These are phyloP conservation scores for Anguilla megastoma DNA, from an alignment of 2,797 vertebrate genomes.

Conservation along the genomic window DNA sequence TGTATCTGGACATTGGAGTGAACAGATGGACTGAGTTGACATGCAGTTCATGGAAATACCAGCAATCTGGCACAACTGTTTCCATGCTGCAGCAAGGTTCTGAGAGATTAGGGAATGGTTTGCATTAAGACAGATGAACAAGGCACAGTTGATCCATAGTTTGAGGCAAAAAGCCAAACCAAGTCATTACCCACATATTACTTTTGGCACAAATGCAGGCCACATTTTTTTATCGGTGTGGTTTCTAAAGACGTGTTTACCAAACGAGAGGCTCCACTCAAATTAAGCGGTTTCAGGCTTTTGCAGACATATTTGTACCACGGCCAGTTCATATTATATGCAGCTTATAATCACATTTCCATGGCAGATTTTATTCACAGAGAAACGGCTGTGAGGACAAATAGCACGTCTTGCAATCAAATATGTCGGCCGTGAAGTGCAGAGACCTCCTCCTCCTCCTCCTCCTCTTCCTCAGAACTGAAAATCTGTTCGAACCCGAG, in stretches of 20 bases:
- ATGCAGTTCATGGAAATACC: too few relatives aligned
- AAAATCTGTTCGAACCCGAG: too few relatives aligned
- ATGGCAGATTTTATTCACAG: too few relatives aligned
- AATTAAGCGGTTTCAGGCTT: constrained; percentile 63
- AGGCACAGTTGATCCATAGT: constrained; percentile 69
- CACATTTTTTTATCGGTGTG: constrained; percentile 55
- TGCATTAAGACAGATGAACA: constrained; percentile 65
- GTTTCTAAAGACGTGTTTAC: constrained; percentile 75
- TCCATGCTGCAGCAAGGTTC: neutral
- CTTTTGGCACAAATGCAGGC: constrained; percentile 51
- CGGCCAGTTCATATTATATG: constrained; percentile 49
- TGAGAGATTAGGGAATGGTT: constrained; percentile 59
- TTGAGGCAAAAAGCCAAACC: constrained; percentile 63
- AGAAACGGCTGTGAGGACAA: too few relatives aligned
- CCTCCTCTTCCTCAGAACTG: too few relatives aligned
- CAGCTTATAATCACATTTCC: constrained; percentile 40
- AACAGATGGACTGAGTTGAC: too few relatives aligned
- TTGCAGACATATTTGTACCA: constrained; percentile 63
- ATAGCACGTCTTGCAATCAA: too few relatives aligned
- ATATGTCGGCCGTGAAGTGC: too few relatives aligned
- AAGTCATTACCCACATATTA: constrained; percentile 65
- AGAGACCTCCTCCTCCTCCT: too few relatives aligned
- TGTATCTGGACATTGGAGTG: too few relatives aligned
- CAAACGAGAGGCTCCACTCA: constrained; percentile 67
- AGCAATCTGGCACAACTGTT: neutral